phyloP scores from a whole-genome alignment of 2,113 vertebrate species.

The Fulica atra region DNA sequence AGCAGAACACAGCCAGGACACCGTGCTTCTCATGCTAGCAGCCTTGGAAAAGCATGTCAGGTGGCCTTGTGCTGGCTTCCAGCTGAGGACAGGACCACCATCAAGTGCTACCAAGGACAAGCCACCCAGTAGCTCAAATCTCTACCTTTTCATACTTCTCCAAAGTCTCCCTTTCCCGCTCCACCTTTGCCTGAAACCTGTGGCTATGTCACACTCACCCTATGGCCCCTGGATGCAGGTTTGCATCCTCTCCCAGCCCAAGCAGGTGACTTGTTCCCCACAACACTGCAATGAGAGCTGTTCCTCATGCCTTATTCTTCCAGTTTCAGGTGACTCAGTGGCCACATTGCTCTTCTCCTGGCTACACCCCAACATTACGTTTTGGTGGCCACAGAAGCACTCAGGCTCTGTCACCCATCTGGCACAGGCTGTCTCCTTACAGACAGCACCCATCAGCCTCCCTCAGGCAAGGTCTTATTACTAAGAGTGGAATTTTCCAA shows the following conservation, averaged over 20 bases:
- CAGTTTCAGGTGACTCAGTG: fast-evolving
- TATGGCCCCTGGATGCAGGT: fast-evolving
- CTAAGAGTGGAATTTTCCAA: constrained; percentile 19
- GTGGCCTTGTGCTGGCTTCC: background rate
- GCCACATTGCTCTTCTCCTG: background rate
- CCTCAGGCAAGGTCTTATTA: constrained; percentile 2
- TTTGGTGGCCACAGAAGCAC: background rate
- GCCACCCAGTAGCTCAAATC: background rate
- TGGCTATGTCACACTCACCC: background rate
- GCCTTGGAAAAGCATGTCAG: background rate
- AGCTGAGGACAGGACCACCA: background rate
- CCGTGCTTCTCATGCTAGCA: background rate
- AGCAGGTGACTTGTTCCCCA: no score
- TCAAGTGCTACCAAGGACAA: background rate
- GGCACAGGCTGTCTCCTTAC: background rate
- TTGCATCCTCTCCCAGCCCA: no score
- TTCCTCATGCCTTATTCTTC: background rate
- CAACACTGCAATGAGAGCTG: fast-evolving
- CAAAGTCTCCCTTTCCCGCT: background rate
- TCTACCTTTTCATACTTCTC: background rate
- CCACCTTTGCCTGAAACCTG: background rate
- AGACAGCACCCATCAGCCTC: background rate
- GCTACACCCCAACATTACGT: background rate
- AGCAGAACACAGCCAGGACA: background rate
- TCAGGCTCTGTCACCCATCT: background rate